phyloP scores from a whole-genome alignment of 2,797 vertebrate genomes.

The Amniataba percoides region DNA sequence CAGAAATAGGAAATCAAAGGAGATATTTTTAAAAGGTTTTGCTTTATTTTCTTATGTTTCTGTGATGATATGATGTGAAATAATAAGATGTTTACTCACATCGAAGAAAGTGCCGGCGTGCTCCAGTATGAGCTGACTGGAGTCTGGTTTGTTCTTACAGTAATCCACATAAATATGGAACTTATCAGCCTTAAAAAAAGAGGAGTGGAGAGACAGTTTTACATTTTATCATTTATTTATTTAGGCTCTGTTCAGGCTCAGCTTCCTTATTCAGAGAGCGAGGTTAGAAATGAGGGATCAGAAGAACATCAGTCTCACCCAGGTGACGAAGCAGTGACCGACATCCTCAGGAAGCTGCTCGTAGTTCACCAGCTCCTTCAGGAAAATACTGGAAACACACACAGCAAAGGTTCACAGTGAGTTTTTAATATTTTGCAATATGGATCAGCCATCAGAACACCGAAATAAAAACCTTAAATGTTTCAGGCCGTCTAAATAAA shows the following conservation, averaged over 20 bases:
- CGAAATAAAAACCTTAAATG: background rate
- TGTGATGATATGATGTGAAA: background rate
- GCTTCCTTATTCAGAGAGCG: too few relatives aligned
- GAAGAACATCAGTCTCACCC: conserved; percentile 86
- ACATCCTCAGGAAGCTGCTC: conserved; percentile 98
- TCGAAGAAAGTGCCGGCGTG: conserved; percentile 97
- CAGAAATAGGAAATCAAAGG: too few relatives aligned
- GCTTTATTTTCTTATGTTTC: too few relatives aligned
- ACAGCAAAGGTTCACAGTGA: too few relatives aligned
- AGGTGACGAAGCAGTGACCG: conserved; percentile 98
- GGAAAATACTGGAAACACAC: conserved; percentile 90
- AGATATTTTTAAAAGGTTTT: too few relatives aligned
- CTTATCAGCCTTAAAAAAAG: conserved; percentile 92
- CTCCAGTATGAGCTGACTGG: conserved; percentile 97
- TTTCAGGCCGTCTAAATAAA: background rate
- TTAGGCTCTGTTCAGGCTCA: background rate
- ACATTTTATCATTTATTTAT: background rate
- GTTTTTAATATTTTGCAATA: background rate
- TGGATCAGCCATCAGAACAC: background rate
- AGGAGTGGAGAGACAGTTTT: background rate
- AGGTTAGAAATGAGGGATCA: background rate
- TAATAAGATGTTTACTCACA: conserved; percentile 83
- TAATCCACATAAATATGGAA: conserved; percentile 99
- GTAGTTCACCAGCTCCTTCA: conserved; percentile 98
- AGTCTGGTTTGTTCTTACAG: conserved; percentile 99